Base-by-base conservation (phyloP, 2,888 invertebrate genomes). In the Linnaemya tessellans region DNA sequence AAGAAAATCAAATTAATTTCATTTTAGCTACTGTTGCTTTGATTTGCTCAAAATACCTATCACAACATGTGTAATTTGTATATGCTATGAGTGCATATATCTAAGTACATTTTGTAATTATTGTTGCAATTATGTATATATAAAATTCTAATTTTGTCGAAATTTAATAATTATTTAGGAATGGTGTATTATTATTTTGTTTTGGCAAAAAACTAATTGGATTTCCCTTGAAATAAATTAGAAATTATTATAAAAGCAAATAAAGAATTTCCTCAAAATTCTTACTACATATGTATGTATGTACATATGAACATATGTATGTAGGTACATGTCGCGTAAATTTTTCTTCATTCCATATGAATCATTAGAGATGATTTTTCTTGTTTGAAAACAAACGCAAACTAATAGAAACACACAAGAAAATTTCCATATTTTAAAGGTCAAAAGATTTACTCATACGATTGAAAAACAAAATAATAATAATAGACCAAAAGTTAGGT, bases 121-220 rank as follows among this genome's bases (percentile, higher is more conserved):
- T n/a, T 46, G 51, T 71, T 77, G 65, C 22, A 13, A 30, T 43
- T 38, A 46, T 64, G 20, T 65, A 15, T 30, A 3, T 46, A 15
- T 41, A 13, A 73, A 51, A 30, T 68, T 81, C 62, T 81, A 68
- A 51, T 60, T 70, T 75, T 64, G 54, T 30, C 54, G 13, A 68
- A 80, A 35, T 75, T 54, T 35, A 81, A 70, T 81, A 74, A 81
- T 74, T 62, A 51, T n/a, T 43, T 62, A 60, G 43, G 54, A 81
- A 81, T 81, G 58, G 43, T 18, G 51, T 56, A 41, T 71, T 56
- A 41, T 71, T 56, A 38, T 65, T 41, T 25, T 41, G 3, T 64
- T 18, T 15, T 41, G 9, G 18, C 54, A 35, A 54, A 71, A 54
- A 71, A 62, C 22, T 4, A 20, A 51, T 41, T 54, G 64, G 64